A percentile compares a stretch with the other conserved stretches of the same genome.
These are phyloP conservation scores for Petrophora chlorosata DNA, from an alignment of 2,888 invertebrate species.

Conservation along the genomic window DNA sequence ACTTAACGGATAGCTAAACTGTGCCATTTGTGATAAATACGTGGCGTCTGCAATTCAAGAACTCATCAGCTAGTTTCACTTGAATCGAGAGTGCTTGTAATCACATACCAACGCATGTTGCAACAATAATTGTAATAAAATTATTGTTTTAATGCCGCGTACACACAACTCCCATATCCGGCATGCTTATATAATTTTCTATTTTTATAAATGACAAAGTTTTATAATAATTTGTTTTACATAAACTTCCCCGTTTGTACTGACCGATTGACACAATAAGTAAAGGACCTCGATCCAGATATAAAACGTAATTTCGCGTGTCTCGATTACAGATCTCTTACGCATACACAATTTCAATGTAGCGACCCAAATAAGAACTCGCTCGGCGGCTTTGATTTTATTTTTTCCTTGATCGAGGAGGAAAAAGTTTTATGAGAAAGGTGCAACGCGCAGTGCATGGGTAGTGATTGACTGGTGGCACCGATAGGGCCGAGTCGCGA, in stretches of 20 bases:
- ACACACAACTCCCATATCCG: too few species aligned
- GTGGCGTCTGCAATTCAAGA: constrained; percentile 2
- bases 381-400: constrained; percentile 17
- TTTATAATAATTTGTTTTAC: constrained; percentile 9
- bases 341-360: constrained; percentile 16
- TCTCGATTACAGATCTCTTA: constrained; percentile 27
- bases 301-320: constrained; percentile 32
- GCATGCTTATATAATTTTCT: not conserved
- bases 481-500: constrained; percentile 35
- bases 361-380: constrained; percentile 25
- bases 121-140: constrained; percentile 2
- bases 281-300: constrained; percentile 34
- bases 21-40: constrained; percentile 1
- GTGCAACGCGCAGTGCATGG: constrained; percentile 25
- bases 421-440: constrained; percentile 27
- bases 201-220: not conserved
- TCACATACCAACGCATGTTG: constrained; percentile 42
- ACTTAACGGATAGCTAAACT: constrained; percentile 4
- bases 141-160: too few species aligned
- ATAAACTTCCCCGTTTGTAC: constrained; percentile 5
- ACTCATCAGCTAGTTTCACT: constrained; percentile 54
- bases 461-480: constrained; percentile 44
- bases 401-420: constrained; percentile 22
- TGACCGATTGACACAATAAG: constrained; percentile 21
- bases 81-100: constrained; percentile 44